Evolutionary conservation across 2,113 vertebrate species (phyloP).

Genomic region (Ursus arctos): DNA sequence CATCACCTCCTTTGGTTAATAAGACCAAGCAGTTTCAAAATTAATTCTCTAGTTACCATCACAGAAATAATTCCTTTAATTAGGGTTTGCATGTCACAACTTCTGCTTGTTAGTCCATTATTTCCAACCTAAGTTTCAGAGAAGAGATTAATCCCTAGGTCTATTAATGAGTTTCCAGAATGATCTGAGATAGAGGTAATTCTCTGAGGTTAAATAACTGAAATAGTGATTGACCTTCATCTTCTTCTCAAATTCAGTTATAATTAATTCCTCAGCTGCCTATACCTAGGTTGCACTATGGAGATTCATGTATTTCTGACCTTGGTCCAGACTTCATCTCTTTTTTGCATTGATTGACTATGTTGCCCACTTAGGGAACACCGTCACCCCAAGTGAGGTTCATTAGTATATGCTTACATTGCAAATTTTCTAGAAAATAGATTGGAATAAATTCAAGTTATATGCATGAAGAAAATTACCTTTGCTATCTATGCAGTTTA

Average conservation of each 20-base stretch:
- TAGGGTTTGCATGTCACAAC: conserved; percentile 50
- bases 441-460: conserved; percentile 39
- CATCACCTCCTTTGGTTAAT: neutral
- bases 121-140: conserved; percentile 81
- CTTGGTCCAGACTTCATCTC: conserved; percentile 83
- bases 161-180: conserved; percentile 85
- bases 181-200: conserved; percentile 78
- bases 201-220: conserved; percentile 84
- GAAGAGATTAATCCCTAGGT: conserved; percentile 79
- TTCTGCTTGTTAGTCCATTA: conserved; percentile 71
- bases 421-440: conserved; percentile 76
- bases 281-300: conserved; percentile 70
- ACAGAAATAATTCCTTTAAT: conserved; percentile 53
- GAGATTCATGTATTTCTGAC: conserved; percentile 85
- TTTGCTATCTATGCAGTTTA: neutral
- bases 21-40: conserved; percentile 57
- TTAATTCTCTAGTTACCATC: neutral
- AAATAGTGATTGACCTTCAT: conserved; percentile 84
- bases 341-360: conserved; percentile 84
- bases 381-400: conserved; percentile 81
- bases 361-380: conserved; percentile 77
- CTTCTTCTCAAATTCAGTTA: conserved; percentile 69
- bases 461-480: neutral
- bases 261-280: conserved; percentile 86
- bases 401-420: conserved; percentile 77